Percentiles rank a stretch among this genome's conserved stretches.
Conservation (phyloP, 2,888 invertebrate species). For the Tryphoninae sp. region DNA sequence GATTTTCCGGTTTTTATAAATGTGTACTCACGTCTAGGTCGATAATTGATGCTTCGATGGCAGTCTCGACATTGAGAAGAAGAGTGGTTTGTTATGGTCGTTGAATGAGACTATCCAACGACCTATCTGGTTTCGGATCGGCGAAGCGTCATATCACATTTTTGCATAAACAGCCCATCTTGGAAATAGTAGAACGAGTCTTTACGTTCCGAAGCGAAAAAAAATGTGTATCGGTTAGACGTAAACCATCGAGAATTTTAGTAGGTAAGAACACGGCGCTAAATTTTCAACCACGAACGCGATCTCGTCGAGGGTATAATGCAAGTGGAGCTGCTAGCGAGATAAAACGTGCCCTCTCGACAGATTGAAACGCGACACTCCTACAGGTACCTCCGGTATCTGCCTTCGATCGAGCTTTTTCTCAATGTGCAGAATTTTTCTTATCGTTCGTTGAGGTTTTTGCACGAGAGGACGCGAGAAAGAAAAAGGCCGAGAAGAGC, state of each 20-base stretch:
- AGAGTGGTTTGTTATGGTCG: not conserved
- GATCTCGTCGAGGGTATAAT: not conserved
- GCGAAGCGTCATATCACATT: too few relatives aligned
- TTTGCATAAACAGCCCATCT: too few relatives aligned
- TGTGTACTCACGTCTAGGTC: not conserved
- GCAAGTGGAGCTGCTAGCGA: not conserved
- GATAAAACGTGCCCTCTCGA: slow-evolving; percentile 4
- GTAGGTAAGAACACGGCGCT: not conserved
- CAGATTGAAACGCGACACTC: slow-evolving; percentile 61
- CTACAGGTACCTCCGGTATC: slow-evolving; percentile 10
- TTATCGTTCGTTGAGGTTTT: slow-evolving; percentile 5
- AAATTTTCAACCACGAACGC: not conserved
- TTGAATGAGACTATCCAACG: not conserved
- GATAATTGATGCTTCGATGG: slow-evolving; percentile 10
- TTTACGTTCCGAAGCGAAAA: too few relatives aligned
- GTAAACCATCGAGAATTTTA: too few relatives aligned
- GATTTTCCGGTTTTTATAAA: not conserved
- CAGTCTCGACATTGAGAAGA: not conserved
- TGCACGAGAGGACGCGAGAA: not conserved
- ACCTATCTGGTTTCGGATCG: not conserved
- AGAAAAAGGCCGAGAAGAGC: slow-evolving; percentile 1
- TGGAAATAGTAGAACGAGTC: too few relatives aligned
- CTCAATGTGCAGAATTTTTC: slow-evolving; percentile 6
- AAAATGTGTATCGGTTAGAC: too few relatives aligned
- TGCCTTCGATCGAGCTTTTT: slow-evolving; percentile 24